A percentile compares a stretch with the other conserved stretches of the same genome.
Evolutionary conservation across 1,140 invertebrate species (phyloP).

Genomic region (Copidosoma floridanum): DNA sequence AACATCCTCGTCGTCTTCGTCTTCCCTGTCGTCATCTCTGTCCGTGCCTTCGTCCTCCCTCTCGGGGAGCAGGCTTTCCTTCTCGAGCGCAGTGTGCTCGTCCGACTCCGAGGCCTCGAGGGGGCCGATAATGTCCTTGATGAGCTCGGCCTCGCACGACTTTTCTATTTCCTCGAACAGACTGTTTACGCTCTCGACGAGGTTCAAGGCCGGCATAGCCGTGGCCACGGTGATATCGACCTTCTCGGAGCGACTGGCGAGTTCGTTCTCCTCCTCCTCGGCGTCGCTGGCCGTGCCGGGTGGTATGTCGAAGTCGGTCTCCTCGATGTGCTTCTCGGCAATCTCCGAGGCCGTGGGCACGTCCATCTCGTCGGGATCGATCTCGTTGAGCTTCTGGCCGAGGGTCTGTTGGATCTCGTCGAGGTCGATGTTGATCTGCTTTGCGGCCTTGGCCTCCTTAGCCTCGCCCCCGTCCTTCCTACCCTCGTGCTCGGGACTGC

Average conservation of each 20-base stretch:
- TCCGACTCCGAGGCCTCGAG: background rate
- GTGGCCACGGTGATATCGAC: too few species aligned
- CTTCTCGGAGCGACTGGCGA: background rate
- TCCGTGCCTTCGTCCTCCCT: background rate
- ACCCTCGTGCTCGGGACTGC: background rate
- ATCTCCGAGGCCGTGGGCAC: background rate
- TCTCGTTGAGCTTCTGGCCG: conserved; percentile 18
- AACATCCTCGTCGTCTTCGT: conserved; percentile 7
- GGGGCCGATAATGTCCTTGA: background rate
- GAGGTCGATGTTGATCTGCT: conserved; percentile 13
- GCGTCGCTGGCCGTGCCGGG: too few species aligned
- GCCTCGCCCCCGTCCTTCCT: too few species aligned
- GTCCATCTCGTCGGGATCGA: conserved; percentile 19
- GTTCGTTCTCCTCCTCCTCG: background rate
- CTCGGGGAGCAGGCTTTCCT: background rate
- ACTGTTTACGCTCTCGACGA: background rate
- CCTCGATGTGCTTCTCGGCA: background rate
- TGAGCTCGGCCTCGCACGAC: background rate
- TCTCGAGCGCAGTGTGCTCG: background rate
- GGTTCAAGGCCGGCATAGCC: background rate
- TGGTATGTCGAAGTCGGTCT: background rate
- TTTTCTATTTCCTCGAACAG: background rate
- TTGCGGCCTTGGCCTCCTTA: background rate
- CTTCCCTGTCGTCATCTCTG: conserved; percentile 24
- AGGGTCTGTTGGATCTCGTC: conserved; percentile 22